Evolutionary conservation across 1,140 invertebrate genomes (phyloP), one percentile per base, ranked within the genome.

Genomic region (Macrobrachium rosenbergii): DNA sequence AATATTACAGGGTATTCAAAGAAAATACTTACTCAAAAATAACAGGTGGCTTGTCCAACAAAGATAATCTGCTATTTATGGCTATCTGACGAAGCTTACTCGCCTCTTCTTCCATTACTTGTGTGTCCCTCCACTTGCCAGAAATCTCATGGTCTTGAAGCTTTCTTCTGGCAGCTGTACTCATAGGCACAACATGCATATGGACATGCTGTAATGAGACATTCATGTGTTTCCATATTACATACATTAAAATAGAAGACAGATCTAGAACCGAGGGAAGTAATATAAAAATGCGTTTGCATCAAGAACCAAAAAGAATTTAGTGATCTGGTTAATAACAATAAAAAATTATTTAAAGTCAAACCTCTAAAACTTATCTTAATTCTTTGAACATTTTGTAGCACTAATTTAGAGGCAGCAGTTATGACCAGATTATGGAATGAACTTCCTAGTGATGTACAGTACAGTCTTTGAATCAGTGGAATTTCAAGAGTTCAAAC

Each of bases 21-120:
- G 19, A 19, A 45, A 28, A 28, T 37, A 28, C 75, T 77, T 78
- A 78, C 83, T 60, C n/a, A 14, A 75, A 62, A 19, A 64, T 77
- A n/a, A 60, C 73, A 28, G 75, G n/a, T 7, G 58, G 60, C 12
- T 45, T 45, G n/a, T 63, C 21, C 6, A 52, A 52, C 52, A 78
- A 37, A 59, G 14, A 19, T 2, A 72, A 60, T 17, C 52, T 60
- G 19, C 64, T 77, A 5, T 64, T 19, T 28, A 21, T 64, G 3
- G 75, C 83, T 8, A 67, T 62, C n/a, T 59, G 59, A 14, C 83
- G 23, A 12, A 84, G 73, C 21, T 63, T 60, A n/a, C n/a, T 67
- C 2, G 83, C 83, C 58, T 84, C 83, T 21, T 84, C 83, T 73
- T 84, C 75, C 83, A 84, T 84, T 60, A 77, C 83, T 14, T 16